Evolutionary conservation across 2,113 vertebrate genomes (phyloP).

Genomic region (Gymnorhina tibicen): DNA sequence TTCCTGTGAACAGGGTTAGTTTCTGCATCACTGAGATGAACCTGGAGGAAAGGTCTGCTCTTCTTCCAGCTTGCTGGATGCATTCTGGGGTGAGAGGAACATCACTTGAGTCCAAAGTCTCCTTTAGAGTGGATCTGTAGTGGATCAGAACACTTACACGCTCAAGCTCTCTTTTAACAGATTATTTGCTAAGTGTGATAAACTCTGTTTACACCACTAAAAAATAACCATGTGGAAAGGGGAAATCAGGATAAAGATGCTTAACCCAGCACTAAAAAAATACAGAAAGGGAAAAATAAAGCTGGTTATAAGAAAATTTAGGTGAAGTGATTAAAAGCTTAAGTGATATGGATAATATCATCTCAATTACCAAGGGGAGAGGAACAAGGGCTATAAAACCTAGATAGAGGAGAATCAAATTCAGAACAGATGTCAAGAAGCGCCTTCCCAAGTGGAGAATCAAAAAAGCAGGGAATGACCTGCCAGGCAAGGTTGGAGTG

Average conservation of each 20-base stretch:
- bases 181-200: background rate
- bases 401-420: constrained; percentile 14
- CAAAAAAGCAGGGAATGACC: background rate
- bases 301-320: background rate
- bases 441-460: background rate
- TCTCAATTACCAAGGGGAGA: background rate
- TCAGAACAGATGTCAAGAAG: constrained; percentile 46
- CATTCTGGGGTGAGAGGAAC: background rate
- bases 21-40: background rate
- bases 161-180: background rate
- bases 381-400: constrained; percentile 11
- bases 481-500: background rate
- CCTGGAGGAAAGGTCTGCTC: background rate
- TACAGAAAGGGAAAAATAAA: background rate
- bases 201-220: background rate
- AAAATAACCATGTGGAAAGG: background rate
- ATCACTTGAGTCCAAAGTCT: background rate
- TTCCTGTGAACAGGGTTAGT: background rate
- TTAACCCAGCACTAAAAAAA: background rate
- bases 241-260: background rate
- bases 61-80: background rate
- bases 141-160: background rate
- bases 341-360: background rate
- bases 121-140: background rate
- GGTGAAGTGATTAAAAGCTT: background rate